A percentile compares a stretch with the other conserved stretches of the same genome.
phyloP scores from a whole-genome alignment of 2,113 vertebrate genomes.

The Canis aureus region DNA sequence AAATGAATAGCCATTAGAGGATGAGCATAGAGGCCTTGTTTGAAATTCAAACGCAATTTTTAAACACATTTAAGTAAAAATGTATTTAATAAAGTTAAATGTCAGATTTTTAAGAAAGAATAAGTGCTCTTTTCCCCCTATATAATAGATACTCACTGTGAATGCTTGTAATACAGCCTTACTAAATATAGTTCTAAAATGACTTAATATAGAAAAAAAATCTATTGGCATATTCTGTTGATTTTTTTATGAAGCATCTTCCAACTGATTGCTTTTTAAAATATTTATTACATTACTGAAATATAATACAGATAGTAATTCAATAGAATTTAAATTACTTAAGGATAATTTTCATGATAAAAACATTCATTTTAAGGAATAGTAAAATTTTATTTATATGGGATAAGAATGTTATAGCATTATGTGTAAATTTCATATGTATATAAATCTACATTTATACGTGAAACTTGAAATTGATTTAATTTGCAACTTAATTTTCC shows the following conservation, averaged over 20 bases:
- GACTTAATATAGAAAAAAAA: neutral
- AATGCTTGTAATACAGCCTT: neutral
- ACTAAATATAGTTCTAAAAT: neutral
- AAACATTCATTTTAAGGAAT: neutral
- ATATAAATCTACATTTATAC: neutral
- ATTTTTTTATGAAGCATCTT: neutral
- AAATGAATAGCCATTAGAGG: neutral
- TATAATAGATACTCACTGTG: neutral
- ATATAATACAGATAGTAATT: neutral
- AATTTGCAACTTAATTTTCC: neutral
- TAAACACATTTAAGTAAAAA: neutral
- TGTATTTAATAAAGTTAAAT: neutral
- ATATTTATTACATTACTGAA: neutral
- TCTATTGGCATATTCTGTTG: neutral
- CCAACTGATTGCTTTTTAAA: neutral
- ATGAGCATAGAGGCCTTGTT: neutral
- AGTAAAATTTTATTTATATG: neutral
- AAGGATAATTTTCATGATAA: neutral
- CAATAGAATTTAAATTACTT: neutral
- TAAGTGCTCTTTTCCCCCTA: neutral
- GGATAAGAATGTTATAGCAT: neutral
- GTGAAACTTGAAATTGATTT: neutral
- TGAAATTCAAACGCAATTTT: neutral
- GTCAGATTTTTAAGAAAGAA: neutral
- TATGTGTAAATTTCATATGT: neutral